A percentile compares a stretch with the other conserved stretches of the same genome.
Evolutionary conservation across 2,888 invertebrate species (phyloP).

Genomic region (Sphaeridia pumilis): DNA sequence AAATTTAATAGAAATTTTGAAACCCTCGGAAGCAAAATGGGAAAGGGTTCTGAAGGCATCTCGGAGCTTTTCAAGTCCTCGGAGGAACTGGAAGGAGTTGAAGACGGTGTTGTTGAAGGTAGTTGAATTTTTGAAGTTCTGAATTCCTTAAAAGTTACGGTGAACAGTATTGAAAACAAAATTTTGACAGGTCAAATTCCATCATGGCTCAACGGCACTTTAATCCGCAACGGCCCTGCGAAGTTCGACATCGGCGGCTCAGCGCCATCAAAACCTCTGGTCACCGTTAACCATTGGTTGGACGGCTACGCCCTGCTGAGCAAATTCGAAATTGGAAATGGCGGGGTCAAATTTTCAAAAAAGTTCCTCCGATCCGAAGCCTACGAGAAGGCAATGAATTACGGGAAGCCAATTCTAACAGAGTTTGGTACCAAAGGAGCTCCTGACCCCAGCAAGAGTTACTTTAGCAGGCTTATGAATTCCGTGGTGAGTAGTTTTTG

Average conservation of each 20-base stretch:
- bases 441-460: conserved; percentile 31
- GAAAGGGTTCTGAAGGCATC: no score
- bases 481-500: conserved; percentile 16
- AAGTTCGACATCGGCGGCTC: conserved; percentile 41
- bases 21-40: no score
- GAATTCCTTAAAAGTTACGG: no score
- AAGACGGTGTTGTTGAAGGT: no score
- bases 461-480: conserved; percentile 25
- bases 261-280: no score
- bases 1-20: no score
- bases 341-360: no score
- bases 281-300: conserved; percentile 42
- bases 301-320: conserved; percentile 43
- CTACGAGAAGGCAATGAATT: conserved; percentile 41
- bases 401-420: conserved; percentile 41
- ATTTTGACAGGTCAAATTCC: conserved; percentile 40
- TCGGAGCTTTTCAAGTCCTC: no score
- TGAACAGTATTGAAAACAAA: no score
- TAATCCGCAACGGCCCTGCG: conserved; percentile 44
- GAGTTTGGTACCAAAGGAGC: conserved; percentile 39
- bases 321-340: conserved; percentile 41
- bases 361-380: conserved; percentile 43
- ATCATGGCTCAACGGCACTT: conserved; percentile 41
- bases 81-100: no score
- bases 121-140: no score